Conservation (phyloP, 2,888 invertebrate species). For the Hyles lineata region DNA sequence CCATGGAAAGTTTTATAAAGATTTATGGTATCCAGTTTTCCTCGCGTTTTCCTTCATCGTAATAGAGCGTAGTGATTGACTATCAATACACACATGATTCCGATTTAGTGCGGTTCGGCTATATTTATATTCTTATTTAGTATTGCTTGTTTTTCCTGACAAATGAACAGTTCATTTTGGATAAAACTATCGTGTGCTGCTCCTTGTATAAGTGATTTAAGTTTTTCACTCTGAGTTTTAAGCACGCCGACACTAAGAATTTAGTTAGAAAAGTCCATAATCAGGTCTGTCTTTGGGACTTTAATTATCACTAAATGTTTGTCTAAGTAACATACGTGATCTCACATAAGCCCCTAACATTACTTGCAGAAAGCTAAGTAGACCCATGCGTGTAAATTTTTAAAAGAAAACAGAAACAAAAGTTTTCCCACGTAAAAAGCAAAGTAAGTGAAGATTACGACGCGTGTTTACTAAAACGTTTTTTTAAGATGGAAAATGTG, state of each 20-base stretch:
- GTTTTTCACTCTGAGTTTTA: too few relatives aligned
- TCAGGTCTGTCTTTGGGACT: background rate
- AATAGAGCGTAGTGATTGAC: too few relatives aligned
- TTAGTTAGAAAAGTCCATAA: background rate
- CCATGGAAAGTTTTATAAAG: too few relatives aligned
- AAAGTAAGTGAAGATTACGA: background rate
- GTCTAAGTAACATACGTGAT: background rate
- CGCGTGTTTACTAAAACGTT: background rate
- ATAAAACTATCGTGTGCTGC: too few relatives aligned
- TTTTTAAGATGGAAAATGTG: background rate
- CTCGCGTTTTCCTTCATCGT: too few relatives aligned
- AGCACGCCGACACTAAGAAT: background rate
- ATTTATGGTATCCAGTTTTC: too few relatives aligned
- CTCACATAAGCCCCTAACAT: background rate
- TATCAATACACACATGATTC: too few relatives aligned
- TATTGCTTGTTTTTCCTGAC: too few relatives aligned
- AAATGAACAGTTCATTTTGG: too few relatives aligned
- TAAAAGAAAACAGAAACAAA: slow-evolving; percentile 21
- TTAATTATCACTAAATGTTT: background rate
- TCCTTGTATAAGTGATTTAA: too few relatives aligned
- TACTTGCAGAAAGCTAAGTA: slow-evolving; percentile 11
- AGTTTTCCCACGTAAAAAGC: slow-evolving; percentile 10
- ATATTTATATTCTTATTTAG: background rate
- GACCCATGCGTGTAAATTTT: slow-evolving; percentile 21
- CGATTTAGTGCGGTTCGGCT: background rate